Percentiles rank a stretch among this genome's conserved stretches.
phyloP scores from a whole-genome alignment of 1,140 invertebrate species.

The Drosophila subpulchrella region DNA sequence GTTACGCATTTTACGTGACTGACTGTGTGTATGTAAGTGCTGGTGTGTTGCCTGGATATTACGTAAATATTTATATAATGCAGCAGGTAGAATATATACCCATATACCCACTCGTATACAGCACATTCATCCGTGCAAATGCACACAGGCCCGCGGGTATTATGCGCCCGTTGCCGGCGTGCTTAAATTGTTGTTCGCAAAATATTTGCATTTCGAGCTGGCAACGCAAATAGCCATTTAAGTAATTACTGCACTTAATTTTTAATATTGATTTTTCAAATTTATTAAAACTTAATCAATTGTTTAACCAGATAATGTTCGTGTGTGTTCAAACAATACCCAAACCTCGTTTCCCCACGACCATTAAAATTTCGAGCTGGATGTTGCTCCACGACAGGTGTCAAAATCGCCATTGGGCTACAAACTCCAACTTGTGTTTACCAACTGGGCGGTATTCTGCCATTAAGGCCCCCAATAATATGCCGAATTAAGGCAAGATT shows the following conservation, averaged over 20 bases:
- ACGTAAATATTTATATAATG: slow-evolving; percentile 84
- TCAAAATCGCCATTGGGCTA: slow-evolving; percentile 1
- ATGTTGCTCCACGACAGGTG: not conserved
- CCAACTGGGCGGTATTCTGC: not conserved
- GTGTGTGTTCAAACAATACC: slow-evolving; percentile 2
- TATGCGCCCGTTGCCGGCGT: slow-evolving; percentile 21
- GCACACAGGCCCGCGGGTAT: slow-evolving; percentile 64
- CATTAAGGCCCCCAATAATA: not conserved
- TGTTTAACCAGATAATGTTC: slow-evolving; percentile 63
- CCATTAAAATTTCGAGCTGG: not conserved
- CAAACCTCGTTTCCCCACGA: not conserved
- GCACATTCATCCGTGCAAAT: slow-evolving; percentile 40
- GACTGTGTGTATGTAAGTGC: not conserved
- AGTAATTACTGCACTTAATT: slow-evolving; percentile 81
- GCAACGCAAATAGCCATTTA: slow-evolving; percentile 74
- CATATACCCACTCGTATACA: slow-evolving; percentile 5
- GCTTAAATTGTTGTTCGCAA: slow-evolving; percentile 70
- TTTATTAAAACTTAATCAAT: slow-evolving; percentile 82
- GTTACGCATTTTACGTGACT: slow-evolving; percentile 75
- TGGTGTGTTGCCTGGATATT: slow-evolving; percentile 46
- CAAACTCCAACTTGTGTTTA: not conserved
- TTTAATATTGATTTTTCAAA: slow-evolving; percentile 81
- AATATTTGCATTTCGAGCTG: slow-evolving; percentile 72
- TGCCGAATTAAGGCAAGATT: too few relatives aligned
- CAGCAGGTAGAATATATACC: slow-evolving; percentile 67